Evolutionary conservation across 2,888 invertebrate genomes (phyloP).

Genomic region (Dorcus parallelipipedus): DNA sequence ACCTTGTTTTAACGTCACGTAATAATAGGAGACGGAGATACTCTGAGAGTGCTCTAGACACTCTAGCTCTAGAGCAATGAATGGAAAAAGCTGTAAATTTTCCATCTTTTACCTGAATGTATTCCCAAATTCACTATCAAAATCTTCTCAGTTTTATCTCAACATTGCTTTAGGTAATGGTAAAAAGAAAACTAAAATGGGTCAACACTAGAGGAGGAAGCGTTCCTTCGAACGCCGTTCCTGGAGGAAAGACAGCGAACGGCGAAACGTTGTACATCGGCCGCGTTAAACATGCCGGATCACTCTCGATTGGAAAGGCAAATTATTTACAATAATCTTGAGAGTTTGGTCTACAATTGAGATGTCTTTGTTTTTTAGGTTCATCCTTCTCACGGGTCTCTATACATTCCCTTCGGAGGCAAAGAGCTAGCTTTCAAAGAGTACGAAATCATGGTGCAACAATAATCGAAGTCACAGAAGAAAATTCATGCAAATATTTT

Average conservation of each 20-base stretch:
- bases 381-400: constrained; percentile 51
- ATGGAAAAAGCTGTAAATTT: too few species aligned
- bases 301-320: constrained; percentile 3
- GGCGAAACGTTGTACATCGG: constrained; percentile 47
- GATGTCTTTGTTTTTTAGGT: constrained; percentile 32
- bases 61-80: too few species aligned
- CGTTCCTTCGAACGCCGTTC: constrained; percentile 42
- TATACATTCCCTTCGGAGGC: constrained; percentile 52
- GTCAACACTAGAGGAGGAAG: constrained; percentile 30
- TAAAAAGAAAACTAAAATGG: constrained; percentile 14
- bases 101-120: too few species aligned
- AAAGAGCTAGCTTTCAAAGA: constrained; percentile 45
- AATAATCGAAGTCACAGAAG: too few species aligned
- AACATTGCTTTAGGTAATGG: constrained; percentile 1
- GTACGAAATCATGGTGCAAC: constrained; percentile 41
- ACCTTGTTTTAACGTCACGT: too few species aligned
- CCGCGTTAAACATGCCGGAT: constrained; percentile 24
- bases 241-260: constrained; percentile 39
- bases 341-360: background rate
- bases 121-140: too few species aligned
- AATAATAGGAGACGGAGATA: too few species aligned
- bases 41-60: too few species aligned
- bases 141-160: too few species aligned
- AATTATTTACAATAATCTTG: background rate
- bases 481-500: background rate